Evolutionary conservation across 2,888 invertebrate genomes (phyloP).

Genomic region (Diaphora mendica): DNA sequence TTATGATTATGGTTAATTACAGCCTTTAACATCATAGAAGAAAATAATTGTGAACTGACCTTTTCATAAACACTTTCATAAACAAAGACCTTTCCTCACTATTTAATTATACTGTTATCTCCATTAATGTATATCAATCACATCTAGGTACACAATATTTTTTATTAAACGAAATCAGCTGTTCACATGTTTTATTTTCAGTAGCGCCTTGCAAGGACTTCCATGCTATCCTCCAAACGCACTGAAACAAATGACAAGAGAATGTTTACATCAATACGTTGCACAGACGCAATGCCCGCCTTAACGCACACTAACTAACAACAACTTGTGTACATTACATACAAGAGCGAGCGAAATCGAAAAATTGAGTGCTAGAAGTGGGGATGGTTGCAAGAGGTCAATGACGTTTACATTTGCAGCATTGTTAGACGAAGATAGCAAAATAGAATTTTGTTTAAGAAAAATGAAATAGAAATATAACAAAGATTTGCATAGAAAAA

Average conservation of each 20-base stretch:
- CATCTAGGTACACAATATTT: conserved; percentile 51
- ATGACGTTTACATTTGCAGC: conserved; percentile 70
- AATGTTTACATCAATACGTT: conserved; percentile 83
- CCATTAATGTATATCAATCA: conserved; percentile 40
- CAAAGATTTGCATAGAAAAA: conserved; percentile 49
- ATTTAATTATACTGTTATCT: conserved; percentile 39
- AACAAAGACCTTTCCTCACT: conserved; percentile 53
- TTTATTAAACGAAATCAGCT: conserved; percentile 66
- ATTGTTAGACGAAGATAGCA: conserved; percentile 55
- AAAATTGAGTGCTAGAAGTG: conserved; percentile 67
- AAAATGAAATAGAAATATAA: conserved; percentile 64
- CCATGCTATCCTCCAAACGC: conserved; percentile 74
- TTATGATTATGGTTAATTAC: not conserved
- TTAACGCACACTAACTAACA: conserved; percentile 71
- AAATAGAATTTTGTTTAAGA: conserved; percentile 23
- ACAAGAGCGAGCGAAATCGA: conserved; percentile 40
- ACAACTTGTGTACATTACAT: conserved; percentile 30
- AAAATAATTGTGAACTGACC: conserved; percentile 42
- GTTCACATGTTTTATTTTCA: conserved; percentile 70
- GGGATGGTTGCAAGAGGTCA: conserved; percentile 76
- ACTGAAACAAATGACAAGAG: conserved; percentile 80
- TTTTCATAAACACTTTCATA: conserved; percentile 39
- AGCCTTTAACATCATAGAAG: conserved; percentile 20
- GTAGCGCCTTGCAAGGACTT: conserved; percentile 64
- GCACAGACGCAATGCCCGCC: conserved; percentile 68